phyloP scores from a whole-genome alignment of 2,113 vertebrate species.

The Bombycilla garrulus region DNA sequence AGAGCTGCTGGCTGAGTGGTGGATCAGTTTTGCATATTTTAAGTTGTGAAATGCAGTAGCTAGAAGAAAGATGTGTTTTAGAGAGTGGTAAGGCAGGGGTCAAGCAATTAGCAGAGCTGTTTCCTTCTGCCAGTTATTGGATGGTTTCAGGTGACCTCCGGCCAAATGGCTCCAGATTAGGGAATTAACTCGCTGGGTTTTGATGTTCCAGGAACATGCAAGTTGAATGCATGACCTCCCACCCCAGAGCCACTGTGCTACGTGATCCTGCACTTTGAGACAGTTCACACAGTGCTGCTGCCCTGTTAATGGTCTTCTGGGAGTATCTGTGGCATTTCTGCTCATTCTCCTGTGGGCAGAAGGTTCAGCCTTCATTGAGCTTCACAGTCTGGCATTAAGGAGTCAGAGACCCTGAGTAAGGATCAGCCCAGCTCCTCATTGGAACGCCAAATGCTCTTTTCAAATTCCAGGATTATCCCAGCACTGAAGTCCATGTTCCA shows the following conservation, averaged over 20 bases:
- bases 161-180: conserved; percentile 14
- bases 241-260: neutral
- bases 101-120: neutral
- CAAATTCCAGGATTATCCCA: neutral
- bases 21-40: conserved; percentile 2
- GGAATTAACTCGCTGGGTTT: neutral
- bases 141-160: neutral
- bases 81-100: neutral
- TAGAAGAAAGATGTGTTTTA: neutral
- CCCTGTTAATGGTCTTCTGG: neutral
- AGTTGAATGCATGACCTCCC: neutral
- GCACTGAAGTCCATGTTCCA: neutral
- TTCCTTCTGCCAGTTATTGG: neutral
- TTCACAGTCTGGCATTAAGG: neutral
- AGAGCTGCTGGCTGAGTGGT: neutral
- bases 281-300: neutral
- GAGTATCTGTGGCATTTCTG: neutral
- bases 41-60: neutral
- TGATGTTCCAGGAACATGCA: neutral
- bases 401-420: neutral
- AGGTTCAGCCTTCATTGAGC: neutral
- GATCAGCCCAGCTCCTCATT: neutral
- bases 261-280: neutral
- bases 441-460: neutral
- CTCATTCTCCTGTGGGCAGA: neutral